Evolutionary conservation across 2,797 vertebrate species (phyloP).

Genomic region (Mionectes olivaceus): DNA sequence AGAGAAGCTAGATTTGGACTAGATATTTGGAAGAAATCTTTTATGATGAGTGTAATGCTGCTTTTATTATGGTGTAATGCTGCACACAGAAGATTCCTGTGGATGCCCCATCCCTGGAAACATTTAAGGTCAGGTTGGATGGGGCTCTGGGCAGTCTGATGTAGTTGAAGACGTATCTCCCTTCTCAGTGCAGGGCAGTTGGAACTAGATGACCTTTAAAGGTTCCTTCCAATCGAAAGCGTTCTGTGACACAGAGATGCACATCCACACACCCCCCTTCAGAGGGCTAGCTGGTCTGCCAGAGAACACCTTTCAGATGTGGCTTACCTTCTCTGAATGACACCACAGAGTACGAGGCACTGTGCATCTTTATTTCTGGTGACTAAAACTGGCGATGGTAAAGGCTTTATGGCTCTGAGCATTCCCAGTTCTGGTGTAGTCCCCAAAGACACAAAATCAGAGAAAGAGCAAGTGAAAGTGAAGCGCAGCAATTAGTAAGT

Average conservation of each 20-base stretch:
- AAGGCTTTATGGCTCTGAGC: neutral
- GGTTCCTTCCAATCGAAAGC: neutral
- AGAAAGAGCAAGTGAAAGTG: neutral
- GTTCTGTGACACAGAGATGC: neutral
- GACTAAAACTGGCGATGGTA: neutral
- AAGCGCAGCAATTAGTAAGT: neutral
- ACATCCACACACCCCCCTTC: neutral
- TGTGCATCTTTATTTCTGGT: neutral
- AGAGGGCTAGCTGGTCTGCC: conserved; percentile 8
- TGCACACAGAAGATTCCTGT: neutral
- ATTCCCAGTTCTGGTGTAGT: neutral
- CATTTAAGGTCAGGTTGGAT: neutral
- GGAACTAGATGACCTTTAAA: neutral
- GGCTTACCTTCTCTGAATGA: neutral
- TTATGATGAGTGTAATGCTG: neutral
- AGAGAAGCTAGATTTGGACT: neutral
- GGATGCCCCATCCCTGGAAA: neutral
- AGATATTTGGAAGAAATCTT: neutral
- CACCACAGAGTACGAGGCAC: rapidly evolving
- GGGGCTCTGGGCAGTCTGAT: neutral
- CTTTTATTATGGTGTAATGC: neutral
- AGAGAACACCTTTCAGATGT: conserved; percentile 34
- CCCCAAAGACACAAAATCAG: neutral
- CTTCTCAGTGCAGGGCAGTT: neutral
- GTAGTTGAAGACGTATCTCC: neutral